Evolutionary conservation across 2,888 invertebrate genomes (phyloP).

Genomic region (Chrysomela aeneicollis): DNA sequence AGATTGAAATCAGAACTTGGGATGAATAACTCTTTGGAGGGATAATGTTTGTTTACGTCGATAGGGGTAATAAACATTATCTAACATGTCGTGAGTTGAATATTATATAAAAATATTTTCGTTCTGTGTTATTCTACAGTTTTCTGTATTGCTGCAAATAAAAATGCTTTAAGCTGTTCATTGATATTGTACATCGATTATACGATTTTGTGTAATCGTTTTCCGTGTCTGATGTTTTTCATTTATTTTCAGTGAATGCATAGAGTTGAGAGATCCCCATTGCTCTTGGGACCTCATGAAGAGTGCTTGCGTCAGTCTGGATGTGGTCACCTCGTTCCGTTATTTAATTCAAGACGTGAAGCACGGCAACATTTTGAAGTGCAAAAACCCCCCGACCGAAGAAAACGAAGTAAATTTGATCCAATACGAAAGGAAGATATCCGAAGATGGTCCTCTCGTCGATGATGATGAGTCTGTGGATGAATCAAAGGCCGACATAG

Average conservation of each 20-base stretch:
- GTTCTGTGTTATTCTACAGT: too few species aligned
- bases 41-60: too few species aligned
- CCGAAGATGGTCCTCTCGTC: slow-evolving; percentile 42
- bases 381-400: slow-evolving; percentile 50
- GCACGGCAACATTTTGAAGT: slow-evolving; percentile 71
- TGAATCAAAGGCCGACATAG: slow-evolving; percentile 52
- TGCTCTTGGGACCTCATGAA: slow-evolving; percentile 90
- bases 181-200: too few species aligned
- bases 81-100: too few species aligned
- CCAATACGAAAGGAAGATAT: slow-evolving; percentile 54
- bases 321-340: slow-evolving; percentile 57
- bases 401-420: slow-evolving; percentile 44
- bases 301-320: slow-evolving; percentile 65
- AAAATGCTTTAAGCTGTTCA: too few species aligned
- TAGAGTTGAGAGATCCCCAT: slow-evolving; percentile 94
- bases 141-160: too few species aligned
- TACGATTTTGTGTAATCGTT: too few species aligned
- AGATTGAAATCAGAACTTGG: too few species aligned
- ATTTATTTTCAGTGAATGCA: slow-evolving; percentile 76
- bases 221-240: slow-evolving; percentile 12
- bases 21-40: too few species aligned
- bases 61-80: too few species aligned
- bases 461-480: slow-evolving; percentile 39
- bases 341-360: slow-evolving; percentile 75
- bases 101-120: too few species aligned